Base-by-base conservation (phyloP, 2,797 vertebrate species). In the Lepus oiostolus region DNA sequence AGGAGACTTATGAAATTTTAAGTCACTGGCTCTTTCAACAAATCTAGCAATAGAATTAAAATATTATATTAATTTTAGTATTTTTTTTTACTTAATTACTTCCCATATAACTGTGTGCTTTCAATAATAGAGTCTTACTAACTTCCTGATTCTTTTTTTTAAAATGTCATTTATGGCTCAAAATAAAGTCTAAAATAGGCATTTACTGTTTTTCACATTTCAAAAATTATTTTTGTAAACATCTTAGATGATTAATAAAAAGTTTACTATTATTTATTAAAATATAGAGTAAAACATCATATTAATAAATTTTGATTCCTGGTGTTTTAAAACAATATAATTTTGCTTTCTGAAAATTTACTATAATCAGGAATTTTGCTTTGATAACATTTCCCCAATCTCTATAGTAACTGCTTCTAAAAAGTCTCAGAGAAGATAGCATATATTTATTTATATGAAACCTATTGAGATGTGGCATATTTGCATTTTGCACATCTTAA, bases 241-340 rank as follows among this genome's bases (percentile, higher is more conserved):
- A 5, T 17, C 22, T 85, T 38, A 92, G 19, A 70, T 82, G 50
- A 85, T 42, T 32, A 74, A 67, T 88, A 87, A 79, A 42, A 85
- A 87, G 19, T 1, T 93, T 60, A 95, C 14, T 77, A 70, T 85
- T 87, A 85, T 68, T 94, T 93, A 76, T 77, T 67, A 91, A 91
- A 77, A 35, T 3, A 21, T 7, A 86, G 32, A 50, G 24, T 1
- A 91, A 81, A 80, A 68, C 21, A 81, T 60, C n/a, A 50, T 70
- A 87, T 72, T 90, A 72, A 82, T 74, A 79, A 76, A 71, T 79
- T 70, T 42, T 92, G 60, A 75, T 68, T 91, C 3, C 28, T 70
- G 17, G 76, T 47, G 9, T 81, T 90, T 71, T 76, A 75, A 95
- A 88, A 87, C 74, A 87, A 62, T 28, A 52, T 68, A 6, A 21